Evolutionary conservation across 2,888 invertebrate genomes (phyloP), one percentile per base, ranked within the genome.

Genomic region (Megalurothrips usitatus): DNA sequence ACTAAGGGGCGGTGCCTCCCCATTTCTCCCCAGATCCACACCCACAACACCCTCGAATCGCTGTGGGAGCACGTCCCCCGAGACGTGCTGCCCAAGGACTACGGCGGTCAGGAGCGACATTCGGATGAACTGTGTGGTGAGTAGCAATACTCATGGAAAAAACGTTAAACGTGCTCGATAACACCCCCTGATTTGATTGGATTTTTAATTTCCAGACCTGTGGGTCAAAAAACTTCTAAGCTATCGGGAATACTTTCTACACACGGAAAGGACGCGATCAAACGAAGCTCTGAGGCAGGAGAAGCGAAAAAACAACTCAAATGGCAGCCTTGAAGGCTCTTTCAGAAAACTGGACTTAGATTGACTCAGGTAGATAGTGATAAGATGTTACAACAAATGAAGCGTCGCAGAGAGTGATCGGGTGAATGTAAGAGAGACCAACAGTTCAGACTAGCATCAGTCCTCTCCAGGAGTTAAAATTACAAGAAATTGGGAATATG

Each of bases 91-190:
- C 68, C 68, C 8, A 26, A 23, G 10, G 68, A 75, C 26, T 75
- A 23, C 12, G 68, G 68, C 26, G 68, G 68, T 26, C 68, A 75
- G 23, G 68, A 75, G 26, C 68, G 68, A 12, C 12, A 8, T 23
- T 75, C 68, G 11, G 68, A 75, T 75, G 68, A 75, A 26, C 68
- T 75, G 9, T 75, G 68, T 75, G 68, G 68, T 75, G 23, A 58
- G 58, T 17, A 6, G 2, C 6, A 8, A 58, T 19, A 14, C 58
- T 58, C 17, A 14, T 17, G 17, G 58, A 14, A 58, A 0, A 58
- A 14, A 0, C 14, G 17, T 19, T 58, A 17, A 19, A 19, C 6
- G 58, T 58, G 19, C 1, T 58, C 11, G 14, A 14, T 6, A 14
- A 19, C 14, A n/a, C n/a, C n/a, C 14, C 19, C 19, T 9, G 58